Conservation (phyloP, 2,113 vertebrate genomes). For the Taurulus bubalis region DNA sequence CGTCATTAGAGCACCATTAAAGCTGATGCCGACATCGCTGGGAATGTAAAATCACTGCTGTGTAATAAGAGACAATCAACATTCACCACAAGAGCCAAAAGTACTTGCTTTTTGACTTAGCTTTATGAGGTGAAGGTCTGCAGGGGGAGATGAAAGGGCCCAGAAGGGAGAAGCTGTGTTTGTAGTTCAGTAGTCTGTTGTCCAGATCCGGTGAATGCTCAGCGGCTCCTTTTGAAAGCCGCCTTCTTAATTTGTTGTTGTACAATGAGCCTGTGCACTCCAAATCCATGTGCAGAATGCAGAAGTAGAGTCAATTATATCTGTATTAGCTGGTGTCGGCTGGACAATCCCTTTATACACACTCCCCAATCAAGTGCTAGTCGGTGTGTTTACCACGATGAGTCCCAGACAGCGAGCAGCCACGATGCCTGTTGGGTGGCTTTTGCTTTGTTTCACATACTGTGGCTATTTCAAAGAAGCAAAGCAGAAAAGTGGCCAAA, state of each 20-base stretch:
- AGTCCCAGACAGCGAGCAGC: slow-evolving; percentile 45
- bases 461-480: slow-evolving; percentile 21
- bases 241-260: slow-evolving; percentile 85
- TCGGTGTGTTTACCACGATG: slow-evolving; percentile 74
- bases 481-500: not conserved
- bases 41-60: slow-evolving; percentile 67
- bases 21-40: slow-evolving; percentile 45
- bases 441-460: slow-evolving; percentile 39
- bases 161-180: slow-evolving; percentile 68
- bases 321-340: slow-evolving; percentile 84
- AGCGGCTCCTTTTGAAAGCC: slow-evolving; percentile 79
- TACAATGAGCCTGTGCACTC: slow-evolving; percentile 81
- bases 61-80: slow-evolving; percentile 62
- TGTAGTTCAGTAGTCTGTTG: slow-evolving; percentile 81
- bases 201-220: slow-evolving; percentile 73
- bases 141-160: slow-evolving; percentile 68
- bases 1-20: slow-evolving; percentile 65
- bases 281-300: slow-evolving; percentile 85
- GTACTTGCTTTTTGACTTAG: slow-evolving; percentile 85
- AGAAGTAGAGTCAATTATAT: slow-evolving; percentile 88
- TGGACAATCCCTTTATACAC: slow-evolving; percentile 82
- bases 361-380: slow-evolving; percentile 75
- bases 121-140: slow-evolving; percentile 69
- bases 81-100: slow-evolving; percentile 74
- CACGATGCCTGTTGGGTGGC: slow-evolving; percentile 49